A percentile compares a stretch with the other conserved stretches of the same genome.
Evolutionary conservation across 2,888 invertebrate genomes (phyloP).

Genomic region (Plagodis dolabraria): DNA sequence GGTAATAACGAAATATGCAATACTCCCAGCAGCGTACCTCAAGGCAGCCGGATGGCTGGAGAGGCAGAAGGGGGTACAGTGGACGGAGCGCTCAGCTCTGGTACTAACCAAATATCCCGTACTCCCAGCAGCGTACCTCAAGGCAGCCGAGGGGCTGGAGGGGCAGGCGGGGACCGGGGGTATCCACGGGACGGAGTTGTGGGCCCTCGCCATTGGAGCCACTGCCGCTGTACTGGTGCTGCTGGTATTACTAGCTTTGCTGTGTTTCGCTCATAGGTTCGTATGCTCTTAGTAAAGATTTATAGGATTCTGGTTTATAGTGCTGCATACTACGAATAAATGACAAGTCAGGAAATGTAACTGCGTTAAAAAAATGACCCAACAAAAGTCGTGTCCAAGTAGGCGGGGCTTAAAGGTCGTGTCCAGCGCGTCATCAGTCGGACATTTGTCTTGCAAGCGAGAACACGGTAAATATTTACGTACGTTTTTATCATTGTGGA

Average conservation of each 20-base stretch:
- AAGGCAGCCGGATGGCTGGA: constrained; percentile 86
- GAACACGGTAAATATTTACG: too few species aligned
- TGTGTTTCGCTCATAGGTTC: constrained; percentile 76
- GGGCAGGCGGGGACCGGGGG: constrained; percentile 75
- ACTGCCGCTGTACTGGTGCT: constrained; percentile 85
- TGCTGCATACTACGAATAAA: too few species aligned
- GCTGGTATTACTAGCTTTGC: constrained; percentile 80
- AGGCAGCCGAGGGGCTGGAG: constrained; percentile 85
- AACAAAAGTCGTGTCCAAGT: too few species aligned
- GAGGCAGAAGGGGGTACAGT: constrained; percentile 78
- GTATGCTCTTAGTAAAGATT: constrained; percentile 3
- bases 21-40: constrained; percentile 86
- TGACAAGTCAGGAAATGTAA: too few species aligned
- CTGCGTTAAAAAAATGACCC: too few species aligned
- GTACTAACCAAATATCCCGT: constrained; percentile 7
- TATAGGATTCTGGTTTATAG: not conserved
- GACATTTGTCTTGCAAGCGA: too few species aligned
- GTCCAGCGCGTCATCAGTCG: too few species aligned
- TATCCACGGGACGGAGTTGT: constrained; percentile 73
- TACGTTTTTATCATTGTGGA: too few species aligned
- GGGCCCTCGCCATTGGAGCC: constrained; percentile 87
- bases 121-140: constrained; percentile 87
- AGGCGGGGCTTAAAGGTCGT: too few species aligned
- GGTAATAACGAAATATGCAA: constrained; percentile 5
- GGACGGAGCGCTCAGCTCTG: constrained; percentile 54